Conservation (phyloP, 2,888 invertebrate genomes). For the Luperina nickerlii region DNA sequence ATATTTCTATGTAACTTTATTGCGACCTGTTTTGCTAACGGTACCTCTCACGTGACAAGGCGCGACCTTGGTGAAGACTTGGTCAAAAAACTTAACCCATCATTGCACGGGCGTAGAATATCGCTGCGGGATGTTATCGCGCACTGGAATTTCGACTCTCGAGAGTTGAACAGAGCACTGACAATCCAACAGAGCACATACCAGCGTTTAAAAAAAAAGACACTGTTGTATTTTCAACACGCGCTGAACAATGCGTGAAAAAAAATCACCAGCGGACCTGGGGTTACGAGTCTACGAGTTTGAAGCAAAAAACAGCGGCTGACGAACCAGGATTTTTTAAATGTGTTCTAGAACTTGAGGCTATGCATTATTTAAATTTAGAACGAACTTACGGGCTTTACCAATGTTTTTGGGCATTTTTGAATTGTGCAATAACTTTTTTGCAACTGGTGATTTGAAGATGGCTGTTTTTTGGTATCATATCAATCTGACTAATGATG, state of each 20-base stretch:
- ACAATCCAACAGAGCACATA: background rate
- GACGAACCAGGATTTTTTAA: conserved; percentile 53
- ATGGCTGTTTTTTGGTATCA: background rate
- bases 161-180: background rate
- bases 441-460: background rate
- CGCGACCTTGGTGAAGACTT: conserved; percentile 57
- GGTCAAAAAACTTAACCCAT: conserved; percentile 62
- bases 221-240: background rate
- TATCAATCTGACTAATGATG: background rate
- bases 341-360: conserved; percentile 37
- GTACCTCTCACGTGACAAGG: conserved; percentile 50
- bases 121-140: background rate
- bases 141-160: background rate
- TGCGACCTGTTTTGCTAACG: conserved; percentile 60
- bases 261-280: background rate
- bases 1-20: conserved; percentile 54
- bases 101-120: background rate
- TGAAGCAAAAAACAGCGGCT: conserved; percentile 50
- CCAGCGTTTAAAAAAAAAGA: too few relatives aligned
- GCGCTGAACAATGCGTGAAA: too few relatives aligned
- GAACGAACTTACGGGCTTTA: background rate
- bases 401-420: background rate
- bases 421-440: background rate
- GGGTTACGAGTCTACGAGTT: conserved; percentile 20
- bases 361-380: conserved; percentile 16